Evolutionary conservation across 2,113 vertebrate genomes (phyloP), one percentile per base, ranked within the genome.

Genomic region (Syrrhaptes paradoxus): DNA sequence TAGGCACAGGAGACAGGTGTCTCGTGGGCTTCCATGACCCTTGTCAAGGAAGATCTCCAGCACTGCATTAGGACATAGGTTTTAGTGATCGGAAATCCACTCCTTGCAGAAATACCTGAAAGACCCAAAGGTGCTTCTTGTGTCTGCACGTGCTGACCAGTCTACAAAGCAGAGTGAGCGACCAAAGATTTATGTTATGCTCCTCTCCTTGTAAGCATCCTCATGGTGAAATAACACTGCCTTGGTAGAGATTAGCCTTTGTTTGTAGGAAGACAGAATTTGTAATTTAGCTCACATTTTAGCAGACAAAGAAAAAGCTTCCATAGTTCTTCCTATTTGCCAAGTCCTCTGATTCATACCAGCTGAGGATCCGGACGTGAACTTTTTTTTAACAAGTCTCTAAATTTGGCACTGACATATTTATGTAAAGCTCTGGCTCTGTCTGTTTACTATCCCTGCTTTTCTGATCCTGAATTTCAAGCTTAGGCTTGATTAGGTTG

Each of bases 71-170:
- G n/a, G 10, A 24, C 58, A 70, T 54, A 74, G 14, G 8, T 43
- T 84, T 21, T 28, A 67, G 25, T 19, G 41, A 71, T 46, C 3
- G 1, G 22, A 90, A 87, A 76, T 62, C 18, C 16, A 28, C 24
- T 86, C 19, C 36, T 65, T 65, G 34, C 38, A 74, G 62, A 74
- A 79, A 51, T 29, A 67, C 20, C 25, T 41, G 41, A 66, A 76
- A 77, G 66, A 46, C 34, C 4, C n/a, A 29, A 24, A 57, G 14
- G 41, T 41, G 24, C 18, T 49, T 71, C 52, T 46, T 34, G 34
- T 1, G 0, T 55, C 28, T 71, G 24, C 34, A 52, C 1, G 0
- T 0, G 0, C 32, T 21, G 13, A 34, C 22, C 57, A 51, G 28
- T 38, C 36, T 86, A 46, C 13, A 65, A 49, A 59, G 49, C 1